Percentiles rank a stretch among this genome's conserved stretches.
Evolutionary conservation across 2,797 vertebrate genomes (phyloP).

Genomic region (Pygocentrus nattereri): DNA sequence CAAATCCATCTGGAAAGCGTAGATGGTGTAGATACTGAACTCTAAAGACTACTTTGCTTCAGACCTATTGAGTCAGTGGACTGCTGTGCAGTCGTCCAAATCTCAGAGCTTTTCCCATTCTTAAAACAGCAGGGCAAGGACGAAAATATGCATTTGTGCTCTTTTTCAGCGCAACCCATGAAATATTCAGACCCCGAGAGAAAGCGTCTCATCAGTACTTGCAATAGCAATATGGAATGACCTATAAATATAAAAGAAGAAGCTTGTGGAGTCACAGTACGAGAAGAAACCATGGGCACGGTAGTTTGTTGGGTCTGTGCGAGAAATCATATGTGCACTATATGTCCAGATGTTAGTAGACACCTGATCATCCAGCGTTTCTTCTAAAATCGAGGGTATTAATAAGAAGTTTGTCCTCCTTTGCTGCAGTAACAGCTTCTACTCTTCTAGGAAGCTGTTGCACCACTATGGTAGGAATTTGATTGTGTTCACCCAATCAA

Average conservation of each 20-base stretch:
- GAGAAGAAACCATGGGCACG: too few species aligned
- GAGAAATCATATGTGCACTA: too few species aligned
- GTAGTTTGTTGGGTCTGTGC: too few species aligned
- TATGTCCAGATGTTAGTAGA: neutral
- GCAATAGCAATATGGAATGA: constrained; percentile 63
- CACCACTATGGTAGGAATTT: neutral
- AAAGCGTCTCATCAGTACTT: constrained; percentile 59
- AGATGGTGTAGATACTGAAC: neutral
- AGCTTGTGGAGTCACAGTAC: neutral
- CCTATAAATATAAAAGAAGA: constrained; percentile 50
- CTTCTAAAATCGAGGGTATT: neutral
- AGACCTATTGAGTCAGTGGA: constrained; percentile 19
- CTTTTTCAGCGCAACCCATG: constrained; percentile 65
- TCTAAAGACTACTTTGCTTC: constrained; percentile 1
- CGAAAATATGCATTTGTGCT: constrained; percentile 18
- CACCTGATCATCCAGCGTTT: neutral
- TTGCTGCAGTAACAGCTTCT: neutral
- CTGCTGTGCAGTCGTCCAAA: neutral
- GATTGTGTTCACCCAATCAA: neutral
- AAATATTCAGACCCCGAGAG: constrained; percentile 77
- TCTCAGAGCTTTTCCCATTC: neutral
- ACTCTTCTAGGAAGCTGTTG: neutral
- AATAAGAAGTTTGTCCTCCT: neutral
- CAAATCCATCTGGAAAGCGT: neutral
- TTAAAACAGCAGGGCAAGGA: constrained; percentile 56